phyloP scores from a whole-genome alignment of 2,113 vertebrate genomes.

The Shinisaurus crocodilurus region DNA sequence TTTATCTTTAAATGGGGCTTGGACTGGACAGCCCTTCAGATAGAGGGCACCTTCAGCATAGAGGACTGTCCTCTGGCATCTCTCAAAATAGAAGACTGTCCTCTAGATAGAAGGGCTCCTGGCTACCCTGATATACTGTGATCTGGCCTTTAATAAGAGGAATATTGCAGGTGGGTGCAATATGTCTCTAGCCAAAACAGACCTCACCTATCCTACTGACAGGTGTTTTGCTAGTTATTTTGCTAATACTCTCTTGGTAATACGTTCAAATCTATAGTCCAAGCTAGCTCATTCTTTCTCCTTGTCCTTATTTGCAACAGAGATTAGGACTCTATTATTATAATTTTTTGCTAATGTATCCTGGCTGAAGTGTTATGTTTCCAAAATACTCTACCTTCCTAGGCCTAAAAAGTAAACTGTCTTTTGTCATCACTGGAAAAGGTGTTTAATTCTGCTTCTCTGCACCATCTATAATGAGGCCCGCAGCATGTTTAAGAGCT shows the following conservation, averaged over 20 bases:
- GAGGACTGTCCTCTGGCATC: no score
- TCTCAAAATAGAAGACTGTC: no score
- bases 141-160: not conserved
- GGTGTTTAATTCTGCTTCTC: slow-evolving; percentile 51
- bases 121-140: no score
- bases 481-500: slow-evolving; percentile 45
- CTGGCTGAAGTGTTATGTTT: slow-evolving; percentile 50
- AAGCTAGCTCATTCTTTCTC: slow-evolving; percentile 16
- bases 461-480: slow-evolving; percentile 35
- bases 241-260: not conserved
- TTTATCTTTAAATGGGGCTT: no score
- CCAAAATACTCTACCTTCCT: slow-evolving; percentile 26
- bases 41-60: no score
- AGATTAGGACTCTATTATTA: slow-evolving; percentile 51
- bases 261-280: not conserved
- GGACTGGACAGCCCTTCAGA: no score
- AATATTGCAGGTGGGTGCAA: not conserved
- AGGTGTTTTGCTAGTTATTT: not conserved
- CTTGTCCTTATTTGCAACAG: slow-evolving; percentile 55
- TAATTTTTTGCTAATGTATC: slow-evolving; percentile 46
- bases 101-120: no score
- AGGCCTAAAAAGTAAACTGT: not conserved
- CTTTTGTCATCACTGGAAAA: slow-evolving; percentile 42
- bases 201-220: no score
- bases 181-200: not conserved